A percentile compares a stretch with the other conserved stretches of the same genome.
phyloP scores from a whole-genome alignment of 2,797 vertebrate species.

The Sebastes taczanowskii region DNA sequence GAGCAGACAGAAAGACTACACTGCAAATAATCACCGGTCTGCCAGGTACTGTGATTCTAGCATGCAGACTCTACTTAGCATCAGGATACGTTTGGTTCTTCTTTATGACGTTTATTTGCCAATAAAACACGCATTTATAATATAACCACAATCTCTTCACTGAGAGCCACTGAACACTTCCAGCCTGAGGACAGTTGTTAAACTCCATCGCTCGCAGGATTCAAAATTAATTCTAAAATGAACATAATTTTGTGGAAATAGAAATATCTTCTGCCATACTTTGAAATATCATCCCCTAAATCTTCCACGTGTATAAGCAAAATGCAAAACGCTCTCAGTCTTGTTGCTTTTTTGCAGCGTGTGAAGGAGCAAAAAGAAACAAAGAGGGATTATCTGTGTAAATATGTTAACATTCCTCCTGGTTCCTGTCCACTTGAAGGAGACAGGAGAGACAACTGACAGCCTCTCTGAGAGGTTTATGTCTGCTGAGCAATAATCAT shows the following conservation, averaged over 20 bases:
- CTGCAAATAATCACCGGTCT: slow-evolving; percentile 17
- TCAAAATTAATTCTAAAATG: background rate
- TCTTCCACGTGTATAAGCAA: background rate
- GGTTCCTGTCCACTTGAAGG: slow-evolving; percentile 42
- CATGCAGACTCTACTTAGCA: background rate
- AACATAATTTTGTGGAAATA: background rate
- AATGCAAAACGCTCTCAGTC: background rate
- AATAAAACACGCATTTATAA: background rate
- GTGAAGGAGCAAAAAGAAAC: background rate
- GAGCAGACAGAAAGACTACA: slow-evolving; percentile 26
- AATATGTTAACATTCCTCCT: slow-evolving; percentile 32
- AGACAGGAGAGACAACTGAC: slow-evolving; percentile 30
- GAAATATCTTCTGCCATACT: background rate
- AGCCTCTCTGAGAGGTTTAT: slow-evolving; percentile 52
- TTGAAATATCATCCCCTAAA: background rate
- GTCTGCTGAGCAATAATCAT: slow-evolving; percentile 51
- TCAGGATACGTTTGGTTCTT: background rate
- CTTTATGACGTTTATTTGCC: background rate
- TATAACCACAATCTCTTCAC: background rate
- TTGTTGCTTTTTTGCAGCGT: background rate
- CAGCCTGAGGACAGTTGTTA: background rate
- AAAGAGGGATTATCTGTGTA: background rate
- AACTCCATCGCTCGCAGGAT: background rate
- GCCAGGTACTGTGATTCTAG: background rate
- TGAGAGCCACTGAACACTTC: background rate